A percentile compares a stretch with the other conserved stretches of the same genome.
Evolutionary conservation across 2,888 invertebrate genomes (phyloP).

Genomic region (Drosophila falleni): DNA sequence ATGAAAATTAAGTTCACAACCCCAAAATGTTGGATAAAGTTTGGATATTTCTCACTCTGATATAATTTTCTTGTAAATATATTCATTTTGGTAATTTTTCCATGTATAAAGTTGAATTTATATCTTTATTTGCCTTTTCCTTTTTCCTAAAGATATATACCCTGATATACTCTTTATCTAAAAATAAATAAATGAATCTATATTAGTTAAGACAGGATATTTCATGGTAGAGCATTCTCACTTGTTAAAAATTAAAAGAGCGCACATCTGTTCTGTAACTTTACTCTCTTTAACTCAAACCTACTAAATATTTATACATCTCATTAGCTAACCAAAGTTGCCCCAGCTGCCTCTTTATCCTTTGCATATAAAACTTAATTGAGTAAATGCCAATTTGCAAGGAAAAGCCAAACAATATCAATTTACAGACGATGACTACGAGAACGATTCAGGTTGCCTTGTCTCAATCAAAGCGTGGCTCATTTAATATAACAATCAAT

Average conservation of each 20-base stretch:
- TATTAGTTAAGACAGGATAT: too few species aligned
- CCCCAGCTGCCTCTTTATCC: slow-evolving; percentile 38
- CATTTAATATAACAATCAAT: slow-evolving; percentile 75
- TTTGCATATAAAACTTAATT: slow-evolving; percentile 70
- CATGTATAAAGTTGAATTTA: too few species aligned
- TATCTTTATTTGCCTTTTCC: too few species aligned
- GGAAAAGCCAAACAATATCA: slow-evolving; percentile 71
- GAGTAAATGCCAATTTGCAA: slow-evolving; percentile 65
- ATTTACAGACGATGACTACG: slow-evolving; percentile 55
- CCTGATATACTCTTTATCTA: too few species aligned
- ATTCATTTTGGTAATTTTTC: too few species aligned
- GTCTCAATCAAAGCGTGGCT: slow-evolving; percentile 59
- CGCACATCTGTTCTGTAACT: background rate
- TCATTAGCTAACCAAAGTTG: slow-evolving; percentile 37
- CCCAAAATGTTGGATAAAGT: too few species aligned
- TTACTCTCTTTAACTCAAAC: slow-evolving; percentile 3
- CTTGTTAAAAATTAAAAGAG: background rate
- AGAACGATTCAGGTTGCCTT: background rate
- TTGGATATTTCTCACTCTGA: too few species aligned
- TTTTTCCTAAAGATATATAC: too few species aligned
- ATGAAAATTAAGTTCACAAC: too few species aligned
- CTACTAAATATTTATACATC: slow-evolving; percentile 28
- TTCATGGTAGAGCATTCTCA: too few species aligned
- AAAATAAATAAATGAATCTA: too few species aligned
- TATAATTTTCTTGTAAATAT: too few species aligned